These are phyloP conservation scores for Parelbella ahira DNA, from an alignment of 2,888 invertebrate genomes.

Conservation along the genomic window DNA sequence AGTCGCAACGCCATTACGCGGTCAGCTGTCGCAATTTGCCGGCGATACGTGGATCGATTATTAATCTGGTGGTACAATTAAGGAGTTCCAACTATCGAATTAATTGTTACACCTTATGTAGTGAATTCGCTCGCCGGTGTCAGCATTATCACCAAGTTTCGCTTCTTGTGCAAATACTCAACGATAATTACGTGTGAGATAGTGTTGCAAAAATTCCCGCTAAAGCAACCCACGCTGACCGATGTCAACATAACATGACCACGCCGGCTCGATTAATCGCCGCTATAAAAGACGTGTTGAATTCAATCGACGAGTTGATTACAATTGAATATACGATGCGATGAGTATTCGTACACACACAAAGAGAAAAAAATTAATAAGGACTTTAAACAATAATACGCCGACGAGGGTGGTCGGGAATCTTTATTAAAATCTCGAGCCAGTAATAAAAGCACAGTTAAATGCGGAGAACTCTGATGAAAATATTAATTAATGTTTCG, in stretches of 20 bases:
- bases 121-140: constrained; percentile 44
- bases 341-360: constrained; percentile 32
- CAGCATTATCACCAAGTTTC: constrained; percentile 22
- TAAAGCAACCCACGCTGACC: neutral
- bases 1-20: constrained; percentile 41
- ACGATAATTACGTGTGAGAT: constrained; percentile 18
- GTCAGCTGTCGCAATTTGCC: constrained; percentile 66
- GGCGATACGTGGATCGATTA: constrained; percentile 62
- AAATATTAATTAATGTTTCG: constrained; percentile 80
- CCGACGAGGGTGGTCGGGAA: constrained; percentile 74
- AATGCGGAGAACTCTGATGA: constrained; percentile 77
- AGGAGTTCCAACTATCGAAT: constrained; percentile 53
- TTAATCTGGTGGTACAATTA: constrained; percentile 65
- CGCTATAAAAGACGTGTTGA: constrained; percentile 4
- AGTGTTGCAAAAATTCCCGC: constrained; percentile 13
- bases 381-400: constrained; percentile 69
- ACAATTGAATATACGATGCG: constrained; percentile 37
- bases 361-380: constrained; percentile 67
- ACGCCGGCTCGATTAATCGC: constrained; percentile 35
- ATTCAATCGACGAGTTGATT: constrained; percentile 5
- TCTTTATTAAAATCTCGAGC: constrained; percentile 78
- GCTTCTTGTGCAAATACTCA: constrained; percentile 24
- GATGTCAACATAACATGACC: constrained; percentile 3
- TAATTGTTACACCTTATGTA: constrained; percentile 65
- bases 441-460: constrained; percentile 78